Conservation (phyloP, 2,797 vertebrate genomes). For the Balearica regulorum region DNA sequence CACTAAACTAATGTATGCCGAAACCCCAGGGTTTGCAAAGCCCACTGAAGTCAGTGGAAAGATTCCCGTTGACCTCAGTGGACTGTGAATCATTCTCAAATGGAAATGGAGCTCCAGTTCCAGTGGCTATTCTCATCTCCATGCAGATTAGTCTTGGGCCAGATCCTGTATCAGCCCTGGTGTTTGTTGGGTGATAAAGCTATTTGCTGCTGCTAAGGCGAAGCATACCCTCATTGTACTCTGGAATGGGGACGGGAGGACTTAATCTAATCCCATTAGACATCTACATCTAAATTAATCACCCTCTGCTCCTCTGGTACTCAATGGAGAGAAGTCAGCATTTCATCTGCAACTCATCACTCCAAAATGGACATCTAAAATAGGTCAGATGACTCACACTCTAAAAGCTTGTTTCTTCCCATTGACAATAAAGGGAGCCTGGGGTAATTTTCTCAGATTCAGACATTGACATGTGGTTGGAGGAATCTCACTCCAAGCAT, state of each 20-base stretch:
- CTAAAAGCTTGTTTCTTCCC: not conserved
- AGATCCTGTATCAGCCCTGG: not conserved
- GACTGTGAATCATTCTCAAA: not conserved
- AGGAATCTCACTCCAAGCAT: slow-evolving; percentile 6
- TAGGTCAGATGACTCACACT: slow-evolving; percentile 36
- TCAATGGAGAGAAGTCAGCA: not conserved
- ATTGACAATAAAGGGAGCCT: slow-evolving; percentile 12
- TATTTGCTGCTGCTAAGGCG: not conserved
- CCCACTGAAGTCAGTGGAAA: not conserved
- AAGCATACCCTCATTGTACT: not conserved
- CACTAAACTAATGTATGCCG: not conserved
- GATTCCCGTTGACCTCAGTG: not conserved
- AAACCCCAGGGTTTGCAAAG: not conserved
- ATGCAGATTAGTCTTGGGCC: not conserved
- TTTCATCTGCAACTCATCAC: slow-evolving; percentile 43
- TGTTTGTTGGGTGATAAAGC: not conserved
- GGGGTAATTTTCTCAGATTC: slow-evolving; percentile 32
- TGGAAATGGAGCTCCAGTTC: not conserved
- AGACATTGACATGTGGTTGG: not conserved
- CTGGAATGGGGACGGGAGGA: not conserved
- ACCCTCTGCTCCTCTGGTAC: not conserved
- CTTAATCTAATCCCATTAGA: not conserved
- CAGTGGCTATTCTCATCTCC: not conserved
- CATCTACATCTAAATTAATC: not conserved
- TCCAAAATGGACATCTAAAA: slow-evolving; percentile 19